Evolutionary conservation across 2,797 vertebrate genomes (phyloP), one percentile per base, ranked within the genome.

Genomic region (Botia kubotai): DNA sequence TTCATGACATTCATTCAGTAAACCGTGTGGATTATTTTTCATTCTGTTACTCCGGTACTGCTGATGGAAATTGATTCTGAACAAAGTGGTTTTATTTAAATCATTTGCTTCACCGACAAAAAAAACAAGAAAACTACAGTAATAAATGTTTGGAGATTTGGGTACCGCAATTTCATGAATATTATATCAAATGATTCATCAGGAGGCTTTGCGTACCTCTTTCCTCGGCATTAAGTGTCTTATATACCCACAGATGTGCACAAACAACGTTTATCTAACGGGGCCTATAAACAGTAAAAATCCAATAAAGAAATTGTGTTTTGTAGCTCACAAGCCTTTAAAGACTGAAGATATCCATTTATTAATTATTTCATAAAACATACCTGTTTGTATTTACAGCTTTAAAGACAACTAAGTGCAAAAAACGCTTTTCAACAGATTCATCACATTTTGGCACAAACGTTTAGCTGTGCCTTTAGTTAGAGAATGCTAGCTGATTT

Each of bases 1-100:
- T 79, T 82, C 72, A 67, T 70, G 72, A 79, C 79, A 82, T 58
- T 65, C 79, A 82, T 58, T 65, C 17, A 55, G 67, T 58, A 43
- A 52, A 63, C 39, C 65, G 60, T 60, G 67, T 69, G 53, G 66
- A 79, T 75, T 80, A 71, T 75, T 80, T 67, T 50, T 73, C 73
- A 72, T 63, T 72, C 23, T 62, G 81, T 79, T 53, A 70, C 71
- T 53, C 68, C 4, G 17, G 65, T 72, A 29, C 19, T 75, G 65
- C 8, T 19, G 13, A 50, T 23, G 43, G 72, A 83, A 68, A 52
- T 10, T 43, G 52, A 77, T 52, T 66, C 52, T 19, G 57, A 81
- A 69, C 46, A 62, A 60, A 80, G 39, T 66, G 70, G 52, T 79
- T 69, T 72, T 68, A 75, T 68, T 75, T 53, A 55, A n/a, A 55